These are phyloP conservation scores for Drosophila orena DNA, from an alignment of 1,140 invertebrate genomes.

Conservation along the genomic window DNA sequence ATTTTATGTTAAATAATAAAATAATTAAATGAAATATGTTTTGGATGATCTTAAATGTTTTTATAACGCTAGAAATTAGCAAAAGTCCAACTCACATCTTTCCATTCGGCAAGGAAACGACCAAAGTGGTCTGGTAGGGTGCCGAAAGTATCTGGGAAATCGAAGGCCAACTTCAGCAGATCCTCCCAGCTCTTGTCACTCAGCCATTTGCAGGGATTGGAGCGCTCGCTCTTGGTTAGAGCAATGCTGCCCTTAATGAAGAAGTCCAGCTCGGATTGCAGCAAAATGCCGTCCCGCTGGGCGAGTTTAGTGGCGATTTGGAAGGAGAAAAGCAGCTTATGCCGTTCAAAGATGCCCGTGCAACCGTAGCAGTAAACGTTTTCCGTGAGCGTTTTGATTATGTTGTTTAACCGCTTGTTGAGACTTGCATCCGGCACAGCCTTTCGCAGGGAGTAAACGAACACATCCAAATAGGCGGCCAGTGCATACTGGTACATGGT, in stretches of 20 bases:
- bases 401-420: constrained; percentile 90
- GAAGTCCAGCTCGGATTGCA: constrained; percentile 92
- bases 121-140: constrained; percentile 89
- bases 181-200: constrained; percentile 92
- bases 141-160: constrained; percentile 89
- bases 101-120: constrained; percentile 88
- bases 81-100: constrained; percentile 85
- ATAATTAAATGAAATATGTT: too few species aligned
- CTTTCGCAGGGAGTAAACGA: constrained; percentile 91
- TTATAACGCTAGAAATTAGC: neutral
- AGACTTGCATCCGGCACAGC: constrained; percentile 91
- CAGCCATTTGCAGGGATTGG: constrained; percentile 90
- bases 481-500: constrained; percentile 97
- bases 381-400: constrained; percentile 93
- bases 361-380: constrained; percentile 96
- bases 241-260: constrained; percentile 94
- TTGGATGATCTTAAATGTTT: neutral
- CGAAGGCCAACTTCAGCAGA: constrained; percentile 89
- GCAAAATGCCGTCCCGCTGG: constrained; percentile 87
- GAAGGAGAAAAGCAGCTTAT: constrained; percentile 95
- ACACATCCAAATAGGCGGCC: constrained; percentile 91
- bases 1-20: too few species aligned
- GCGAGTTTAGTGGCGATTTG: constrained; percentile 94
- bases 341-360: constrained; percentile 95
- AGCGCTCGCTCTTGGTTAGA: constrained; percentile 89